These are phyloP conservation scores for Andrena flavipes DNA, from an alignment of 2,888 invertebrate species.

Conservation along the genomic window DNA sequence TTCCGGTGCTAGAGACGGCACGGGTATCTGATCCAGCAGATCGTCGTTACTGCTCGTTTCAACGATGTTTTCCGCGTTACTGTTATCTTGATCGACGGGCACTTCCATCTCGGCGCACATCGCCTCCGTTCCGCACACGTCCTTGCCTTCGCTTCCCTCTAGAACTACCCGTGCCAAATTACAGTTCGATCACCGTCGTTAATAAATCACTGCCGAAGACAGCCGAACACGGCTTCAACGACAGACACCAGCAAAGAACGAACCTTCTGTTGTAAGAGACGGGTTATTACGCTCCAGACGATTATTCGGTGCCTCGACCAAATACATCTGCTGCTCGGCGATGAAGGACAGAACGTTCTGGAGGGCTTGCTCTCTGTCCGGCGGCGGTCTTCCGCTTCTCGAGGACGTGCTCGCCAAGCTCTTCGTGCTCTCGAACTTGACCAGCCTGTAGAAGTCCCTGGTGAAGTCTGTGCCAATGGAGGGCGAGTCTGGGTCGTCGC, in stretches of 20 bases:
- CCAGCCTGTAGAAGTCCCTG: conserved; percentile 92
- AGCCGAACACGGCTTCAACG: not conserved
- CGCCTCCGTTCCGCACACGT: conserved; percentile 63
- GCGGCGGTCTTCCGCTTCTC: conserved; percentile 86
- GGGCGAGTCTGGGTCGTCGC: conserved; percentile 89
- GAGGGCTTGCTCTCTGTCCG: conserved; percentile 89
- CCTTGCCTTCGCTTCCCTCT: conserved; percentile 72
- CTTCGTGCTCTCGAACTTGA: conserved; percentile 93
- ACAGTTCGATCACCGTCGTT: conserved; percentile 9
- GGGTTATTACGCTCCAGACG: conserved; percentile 64
- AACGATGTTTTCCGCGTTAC: conserved; percentile 62
- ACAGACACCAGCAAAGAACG: not conserved
- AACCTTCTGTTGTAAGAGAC: conserved; percentile 71
- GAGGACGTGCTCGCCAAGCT: conserved; percentile 92
- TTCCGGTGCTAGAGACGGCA: conserved; percentile 85
- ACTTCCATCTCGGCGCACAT: conserved; percentile 62
- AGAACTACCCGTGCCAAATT: conserved; percentile 56
- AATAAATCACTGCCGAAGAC: not conserved
- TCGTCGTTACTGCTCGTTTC: conserved; percentile 74
- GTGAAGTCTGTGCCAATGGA: conserved; percentile 91
- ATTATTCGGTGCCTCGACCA: conserved; percentile 77
- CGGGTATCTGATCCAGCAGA: conserved; percentile 81
- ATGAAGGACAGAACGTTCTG: conserved; percentile 91
- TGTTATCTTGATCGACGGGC: conserved; percentile 50
- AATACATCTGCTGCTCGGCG: conserved; percentile 91